Base-by-base conservation (phyloP, 2,888 invertebrate genomes). In the Heteromurus nitidus region DNA sequence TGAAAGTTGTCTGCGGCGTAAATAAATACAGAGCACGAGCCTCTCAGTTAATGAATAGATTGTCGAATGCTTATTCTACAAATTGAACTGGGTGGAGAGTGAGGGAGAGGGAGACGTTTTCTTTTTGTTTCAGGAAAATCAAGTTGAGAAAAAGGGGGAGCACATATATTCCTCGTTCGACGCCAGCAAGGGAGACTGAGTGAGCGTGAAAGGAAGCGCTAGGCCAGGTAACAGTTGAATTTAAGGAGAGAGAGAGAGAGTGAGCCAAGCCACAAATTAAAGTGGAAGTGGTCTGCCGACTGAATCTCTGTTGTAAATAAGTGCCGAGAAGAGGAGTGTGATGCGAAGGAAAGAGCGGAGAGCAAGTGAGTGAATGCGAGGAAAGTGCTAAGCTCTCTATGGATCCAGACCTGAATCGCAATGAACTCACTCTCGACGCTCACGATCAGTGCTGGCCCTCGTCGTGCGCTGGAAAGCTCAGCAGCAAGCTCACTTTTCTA, bases 341-440 rank as follows among this genome's bases (percentile, higher is more conserved):
- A 64, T 28, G 26, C 42, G 76, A 36, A 47, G 26, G 76, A 65
- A 24, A 24, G 60, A 70, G 65, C 65, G 73, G 60, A 20, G 42
- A 65, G n/a, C n/a, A n/a, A n/a, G 53, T 50, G 68, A 69, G 60
- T 77, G 64, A 60, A 53, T 64, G 75, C 26, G 31, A 76, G 58
- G 73, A 75, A 70, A 75, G 81, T 82, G 55, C 24, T 55, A 81
- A 82, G 82, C 82, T 76, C 76, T 82, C 67, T 20, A 65, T 53
- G 53, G 58, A 72, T 70, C 76, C 82, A 82, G 76, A 76, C 82
- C 72, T 82, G 82, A 82, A 82, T 76, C 76, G 69, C 65, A 76
- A 76, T 82, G 82, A 82, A 76, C 82, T 69, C n/a, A 36, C 50
- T 50, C 11, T n/a, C 5, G 18, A 3, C n/a, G 50, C 50, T 50